Evolutionary conservation across 2,113 vertebrate genomes (phyloP).

Genomic region (Myotis davidii): DNA sequence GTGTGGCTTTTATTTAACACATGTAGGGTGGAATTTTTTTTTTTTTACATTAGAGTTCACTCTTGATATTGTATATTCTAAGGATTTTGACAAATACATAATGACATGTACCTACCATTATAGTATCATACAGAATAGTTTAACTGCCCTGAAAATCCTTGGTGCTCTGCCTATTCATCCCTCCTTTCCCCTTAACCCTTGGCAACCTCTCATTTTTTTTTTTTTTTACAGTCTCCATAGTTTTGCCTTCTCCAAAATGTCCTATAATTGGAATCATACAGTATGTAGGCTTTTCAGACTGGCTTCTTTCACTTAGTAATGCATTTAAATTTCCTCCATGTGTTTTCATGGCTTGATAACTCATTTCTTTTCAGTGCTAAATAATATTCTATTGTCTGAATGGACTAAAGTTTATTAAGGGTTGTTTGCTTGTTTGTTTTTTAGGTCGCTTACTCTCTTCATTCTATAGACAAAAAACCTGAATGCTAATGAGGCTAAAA

Average conservation of each 20-base stretch:
- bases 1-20: neutral
- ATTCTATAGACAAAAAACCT: constrained; percentile 2
- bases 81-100: neutral
- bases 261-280: neutral
- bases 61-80: neutral
- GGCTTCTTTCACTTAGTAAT: neutral
- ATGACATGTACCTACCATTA: neutral
- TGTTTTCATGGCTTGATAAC: neutral
- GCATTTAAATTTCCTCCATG: neutral
- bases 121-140: neutral
- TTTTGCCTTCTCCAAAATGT: constrained; percentile 1
- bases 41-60: neutral
- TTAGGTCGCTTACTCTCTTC: neutral
- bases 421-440: neutral
- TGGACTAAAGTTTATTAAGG: neutral
- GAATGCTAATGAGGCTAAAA: neutral
- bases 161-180: neutral
- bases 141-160: neutral
- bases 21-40: neutral
- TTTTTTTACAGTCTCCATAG: neutral
- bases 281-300: neutral
- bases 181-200: neutral
- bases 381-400: neutral
- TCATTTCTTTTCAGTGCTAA: neutral
- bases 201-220: neutral